These are phyloP conservation scores for Seriola rivoliana DNA, from an alignment of 2,113 vertebrate genomes.

Conservation along the genomic window DNA sequence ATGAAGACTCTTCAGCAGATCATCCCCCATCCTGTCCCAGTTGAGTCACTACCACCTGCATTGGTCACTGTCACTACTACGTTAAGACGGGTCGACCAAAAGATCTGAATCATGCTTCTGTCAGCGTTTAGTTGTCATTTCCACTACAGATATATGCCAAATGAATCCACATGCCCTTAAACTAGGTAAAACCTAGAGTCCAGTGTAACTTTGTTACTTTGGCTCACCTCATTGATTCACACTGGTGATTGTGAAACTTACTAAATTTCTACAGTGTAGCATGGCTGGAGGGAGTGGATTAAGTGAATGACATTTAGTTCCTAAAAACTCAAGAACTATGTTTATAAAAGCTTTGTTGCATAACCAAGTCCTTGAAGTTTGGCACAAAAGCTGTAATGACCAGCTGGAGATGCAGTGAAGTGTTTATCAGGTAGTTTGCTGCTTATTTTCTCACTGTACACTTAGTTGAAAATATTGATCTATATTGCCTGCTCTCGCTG, in stretches of 20 bases:
- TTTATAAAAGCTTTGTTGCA: not conserved
- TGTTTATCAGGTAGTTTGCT: not conserved
- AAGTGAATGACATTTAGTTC: not conserved
- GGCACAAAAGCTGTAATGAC: not conserved
- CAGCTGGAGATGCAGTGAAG: not conserved
- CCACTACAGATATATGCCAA: not conserved
- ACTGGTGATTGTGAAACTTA: not conserved
- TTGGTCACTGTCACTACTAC: not conserved
- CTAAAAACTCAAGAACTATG: not conserved
- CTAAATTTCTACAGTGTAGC: not conserved
- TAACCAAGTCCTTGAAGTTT: not conserved
- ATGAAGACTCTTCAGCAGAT: constrained; percentile 39
- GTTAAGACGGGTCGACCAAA: constrained; percentile 6
- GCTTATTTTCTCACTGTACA: too few relatives aligned
- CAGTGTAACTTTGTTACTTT: not conserved
- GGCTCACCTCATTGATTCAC: not conserved
- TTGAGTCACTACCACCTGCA: constrained; percentile 52
- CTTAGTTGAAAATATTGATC: not conserved
- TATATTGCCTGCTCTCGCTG: not conserved
- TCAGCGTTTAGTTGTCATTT: constrained; percentile 1
- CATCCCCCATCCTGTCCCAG: not conserved
- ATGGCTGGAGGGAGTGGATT: not conserved
- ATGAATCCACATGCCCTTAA: not conserved
- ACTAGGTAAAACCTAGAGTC: not conserved
- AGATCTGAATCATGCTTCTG: constrained; percentile 25